Percentiles rank a stretch among this genome's conserved stretches.
These are phyloP conservation scores for Mus musculus DNA, from an alignment of 2,113 vertebrate genomes.

Conservation along the genomic window GRCm39 chr14:79124001-79124500, in stretches of 20 bases:
- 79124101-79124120: neutral
- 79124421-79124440: neutral
- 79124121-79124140: neutral
- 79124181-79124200: neutral
- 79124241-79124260: neutral
- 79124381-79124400: neutral
- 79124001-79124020: neutral
- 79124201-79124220: neutral
- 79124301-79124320: neutral
- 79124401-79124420: neutral
- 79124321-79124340: too few relatives aligned
- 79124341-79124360: neutral
- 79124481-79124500: neutral
- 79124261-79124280: neutral
- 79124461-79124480: slow-evolving; percentile 30
- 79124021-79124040: neutral
- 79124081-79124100: neutral
- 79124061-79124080: neutral
- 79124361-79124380: neutral
- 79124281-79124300: neutral
- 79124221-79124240: neutral
- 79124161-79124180: neutral
- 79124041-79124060: too few relatives aligned
- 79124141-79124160: neutral
- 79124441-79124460: neutral